phyloP scores from a whole-genome alignment of 2,888 invertebrate genomes.

The Flexamia atlantica region DNA sequence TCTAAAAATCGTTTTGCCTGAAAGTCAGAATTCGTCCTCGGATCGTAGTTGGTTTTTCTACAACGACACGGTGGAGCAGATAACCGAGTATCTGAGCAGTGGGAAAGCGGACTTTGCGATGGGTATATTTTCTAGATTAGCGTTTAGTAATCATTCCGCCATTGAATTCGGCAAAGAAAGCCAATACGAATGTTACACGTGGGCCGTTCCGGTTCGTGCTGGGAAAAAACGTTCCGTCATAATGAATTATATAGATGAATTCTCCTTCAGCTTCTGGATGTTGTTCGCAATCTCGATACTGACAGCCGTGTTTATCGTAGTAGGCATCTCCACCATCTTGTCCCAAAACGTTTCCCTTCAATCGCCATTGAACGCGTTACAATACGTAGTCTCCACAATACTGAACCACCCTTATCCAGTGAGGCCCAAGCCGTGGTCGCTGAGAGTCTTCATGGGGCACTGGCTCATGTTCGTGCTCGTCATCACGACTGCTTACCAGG shows the following conservation, averaged over 20 bases:
- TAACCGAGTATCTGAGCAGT: constrained; percentile 49
- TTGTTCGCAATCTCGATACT: constrained; percentile 67
- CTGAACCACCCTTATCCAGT: constrained; percentile 57
- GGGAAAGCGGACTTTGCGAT: constrained; percentile 68
- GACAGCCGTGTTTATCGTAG: constrained; percentile 58
- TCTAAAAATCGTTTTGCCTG: constrained; percentile 61
- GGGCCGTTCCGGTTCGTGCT: constrained; percentile 70
- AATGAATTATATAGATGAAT: constrained; percentile 69
- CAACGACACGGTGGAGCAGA: constrained; percentile 56
- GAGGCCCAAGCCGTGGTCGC: constrained; percentile 40
- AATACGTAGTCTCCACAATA: constrained; percentile 44
- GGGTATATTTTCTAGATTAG: constrained; percentile 69
- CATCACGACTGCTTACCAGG: constrained; percentile 67
- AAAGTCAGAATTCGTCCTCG: constrained; percentile 44
- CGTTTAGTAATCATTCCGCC: constrained; percentile 67
- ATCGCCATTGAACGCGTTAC: constrained; percentile 53
- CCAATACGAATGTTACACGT: constrained; percentile 71
- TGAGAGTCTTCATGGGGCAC: constrained; percentile 66
- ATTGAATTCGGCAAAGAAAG: constrained; percentile 69
- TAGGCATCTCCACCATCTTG: constrained; percentile 30
- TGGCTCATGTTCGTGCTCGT: constrained; percentile 70
- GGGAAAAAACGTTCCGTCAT: constrained; percentile 69
- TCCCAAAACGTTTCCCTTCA: constrained; percentile 34
- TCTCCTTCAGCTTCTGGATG: constrained; percentile 68
- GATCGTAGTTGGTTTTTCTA: constrained; percentile 60